Conservation (phyloP, 2,113 vertebrate genomes). For the Saguinus imperator region DNA sequence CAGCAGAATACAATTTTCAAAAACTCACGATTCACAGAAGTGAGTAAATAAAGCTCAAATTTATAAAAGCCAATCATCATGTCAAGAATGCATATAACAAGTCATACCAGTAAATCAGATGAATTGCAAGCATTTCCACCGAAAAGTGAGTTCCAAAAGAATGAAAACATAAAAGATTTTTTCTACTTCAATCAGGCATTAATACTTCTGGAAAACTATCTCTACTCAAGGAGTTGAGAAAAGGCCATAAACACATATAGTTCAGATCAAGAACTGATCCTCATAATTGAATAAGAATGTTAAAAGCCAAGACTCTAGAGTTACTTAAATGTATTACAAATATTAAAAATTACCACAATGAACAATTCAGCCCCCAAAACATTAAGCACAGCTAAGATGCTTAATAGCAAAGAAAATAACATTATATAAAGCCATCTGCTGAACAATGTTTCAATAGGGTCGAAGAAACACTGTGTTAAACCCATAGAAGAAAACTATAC, state of each 20-base stretch:
- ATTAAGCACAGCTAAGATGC: conserved; percentile 17
- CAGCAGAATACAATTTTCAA: not conserved
- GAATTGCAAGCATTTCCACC: not conserved
- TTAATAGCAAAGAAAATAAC: conserved; percentile 3
- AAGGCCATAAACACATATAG: conserved; percentile 63
- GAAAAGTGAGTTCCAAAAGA: not conserved
- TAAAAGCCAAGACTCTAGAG: conserved; percentile 72
- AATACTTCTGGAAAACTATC: not conserved
- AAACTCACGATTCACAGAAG: not conserved
- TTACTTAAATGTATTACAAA: conserved; percentile 75
- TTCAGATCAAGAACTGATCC: conserved; percentile 63
- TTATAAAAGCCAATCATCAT: not conserved
- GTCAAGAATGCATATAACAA: not conserved
- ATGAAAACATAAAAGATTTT: not conserved
- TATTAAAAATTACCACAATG: conserved; percentile 42
- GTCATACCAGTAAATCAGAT: not conserved
- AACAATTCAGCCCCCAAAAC: conserved; percentile 38
- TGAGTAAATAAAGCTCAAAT: conserved; percentile 3
- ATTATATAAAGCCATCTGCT: not conserved
- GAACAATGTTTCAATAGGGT: not conserved
- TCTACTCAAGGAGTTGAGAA: conserved; percentile 18
- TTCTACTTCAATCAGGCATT: not conserved
- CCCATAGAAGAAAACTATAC: not conserved
- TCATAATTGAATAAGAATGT: conserved; percentile 71
- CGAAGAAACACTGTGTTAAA: conserved; percentile 13